Evolutionary conservation across 2,888 invertebrate species (phyloP).

Genomic region (Callosobruchus maculatus): DNA sequence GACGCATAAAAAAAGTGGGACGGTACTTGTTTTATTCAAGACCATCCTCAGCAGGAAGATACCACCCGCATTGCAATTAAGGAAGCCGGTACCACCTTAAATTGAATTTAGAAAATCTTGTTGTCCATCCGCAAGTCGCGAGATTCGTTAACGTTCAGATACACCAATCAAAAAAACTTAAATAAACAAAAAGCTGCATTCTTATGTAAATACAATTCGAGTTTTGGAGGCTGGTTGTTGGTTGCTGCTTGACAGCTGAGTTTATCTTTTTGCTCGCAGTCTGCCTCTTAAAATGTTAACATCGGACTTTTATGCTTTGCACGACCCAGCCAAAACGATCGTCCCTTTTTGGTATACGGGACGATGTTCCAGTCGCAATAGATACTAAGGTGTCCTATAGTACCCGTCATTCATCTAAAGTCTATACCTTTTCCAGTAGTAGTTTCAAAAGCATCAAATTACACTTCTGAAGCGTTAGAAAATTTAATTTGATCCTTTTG

Average conservation of each 20-base stretch:
- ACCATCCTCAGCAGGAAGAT: not conserved
- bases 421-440: too few relatives aligned
- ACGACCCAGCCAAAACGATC: not conserved
- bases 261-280: not conserved
- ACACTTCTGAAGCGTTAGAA: too few relatives aligned
- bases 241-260: not conserved
- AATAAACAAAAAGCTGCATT: constrained; percentile 15
- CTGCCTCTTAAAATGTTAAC: not conserved
- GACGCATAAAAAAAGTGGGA: too few relatives aligned
- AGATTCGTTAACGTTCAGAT: not conserved
- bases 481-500: too few relatives aligned
- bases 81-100: not conserved
- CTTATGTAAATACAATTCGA: constrained; percentile 20
- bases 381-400: too few relatives aligned
- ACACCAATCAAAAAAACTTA: constrained; percentile 3
- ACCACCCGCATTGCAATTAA: not conserved
- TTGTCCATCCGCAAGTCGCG: not conserved
- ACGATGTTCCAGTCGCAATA: not conserved
- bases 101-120: not conserved
- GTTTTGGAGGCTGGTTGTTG: not conserved
- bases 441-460: too few relatives aligned
- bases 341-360: not conserved
- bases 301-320: not conserved
- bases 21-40: too few relatives aligned
- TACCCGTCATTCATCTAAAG: too few relatives aligned